Conservation (phyloP, 2,113 vertebrate genomes). For the Rhinolophus sinicus region DNA sequence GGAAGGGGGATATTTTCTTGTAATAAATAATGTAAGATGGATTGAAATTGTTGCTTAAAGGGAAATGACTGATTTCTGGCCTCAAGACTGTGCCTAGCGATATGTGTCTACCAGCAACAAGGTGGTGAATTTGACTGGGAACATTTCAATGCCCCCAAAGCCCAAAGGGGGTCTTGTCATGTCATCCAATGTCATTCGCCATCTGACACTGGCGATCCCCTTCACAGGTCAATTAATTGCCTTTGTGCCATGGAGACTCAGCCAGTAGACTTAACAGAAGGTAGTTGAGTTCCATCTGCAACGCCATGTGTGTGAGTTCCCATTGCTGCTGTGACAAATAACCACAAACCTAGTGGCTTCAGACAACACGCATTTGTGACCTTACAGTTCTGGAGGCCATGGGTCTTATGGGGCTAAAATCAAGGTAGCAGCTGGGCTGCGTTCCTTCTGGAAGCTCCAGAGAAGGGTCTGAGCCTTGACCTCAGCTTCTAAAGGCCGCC, state of each 20-base stretch:
- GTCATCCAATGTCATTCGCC: too few species aligned
- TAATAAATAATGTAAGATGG: constrained; percentile 79
- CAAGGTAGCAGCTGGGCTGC: not conserved
- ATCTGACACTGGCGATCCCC: fast-evolving
- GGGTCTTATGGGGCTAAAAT: not conserved
- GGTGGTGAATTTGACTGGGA: not conserved
- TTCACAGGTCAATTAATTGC: fast-evolving
- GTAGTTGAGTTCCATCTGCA: not conserved
- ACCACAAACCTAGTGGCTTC: not conserved
- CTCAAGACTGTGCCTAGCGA: too few species aligned
- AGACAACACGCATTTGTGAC: too few species aligned
- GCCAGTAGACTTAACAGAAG: not conserved
- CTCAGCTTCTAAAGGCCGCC: not conserved
- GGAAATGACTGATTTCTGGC: constrained; percentile 72
- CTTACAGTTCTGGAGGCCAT: not conserved
- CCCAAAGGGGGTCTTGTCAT: not conserved
- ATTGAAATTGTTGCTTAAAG: constrained; percentile 73
- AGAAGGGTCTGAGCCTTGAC: not conserved
- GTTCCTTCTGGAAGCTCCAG: not conserved
- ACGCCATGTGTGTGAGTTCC: fast-evolving
- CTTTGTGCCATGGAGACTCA: not conserved
- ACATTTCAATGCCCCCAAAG: fast-evolving
- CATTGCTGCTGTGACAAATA: not conserved
- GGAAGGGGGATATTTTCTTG: constrained; percentile 59
- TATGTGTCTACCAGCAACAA: fast-evolving